These are phyloP conservation scores for Popillia japonica DNA, from an alignment of 1,140 invertebrate species.

Conservation along the genomic window DNA sequence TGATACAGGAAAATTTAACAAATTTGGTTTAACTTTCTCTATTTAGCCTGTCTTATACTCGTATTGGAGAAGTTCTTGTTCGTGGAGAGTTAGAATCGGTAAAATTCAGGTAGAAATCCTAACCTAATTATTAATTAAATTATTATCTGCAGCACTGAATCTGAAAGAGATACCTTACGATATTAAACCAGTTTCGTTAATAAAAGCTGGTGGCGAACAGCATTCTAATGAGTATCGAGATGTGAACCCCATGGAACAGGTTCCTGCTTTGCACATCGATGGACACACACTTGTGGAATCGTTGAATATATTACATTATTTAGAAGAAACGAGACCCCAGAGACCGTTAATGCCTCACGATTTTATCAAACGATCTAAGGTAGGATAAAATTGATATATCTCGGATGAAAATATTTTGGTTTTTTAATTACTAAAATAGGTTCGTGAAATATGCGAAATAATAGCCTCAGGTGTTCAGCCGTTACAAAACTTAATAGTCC, in stretches of 20 bases:
- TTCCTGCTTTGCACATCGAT: constrained; percentile 88
- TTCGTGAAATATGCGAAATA: too few relatives aligned
- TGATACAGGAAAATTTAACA: too few relatives aligned
- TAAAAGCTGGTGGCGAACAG: constrained; percentile 86
- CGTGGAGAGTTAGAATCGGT: constrained; percentile 90
- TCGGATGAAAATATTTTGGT: too few relatives aligned
- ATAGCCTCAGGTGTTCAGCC: too few relatives aligned
- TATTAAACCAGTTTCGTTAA: constrained; percentile 88
- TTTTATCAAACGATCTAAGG: constrained; percentile 84
- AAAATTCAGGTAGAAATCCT: constrained; percentile 51
- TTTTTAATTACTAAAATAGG: too few relatives aligned
- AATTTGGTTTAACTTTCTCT: constrained; percentile 16
- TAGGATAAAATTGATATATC: too few relatives aligned
- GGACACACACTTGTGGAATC: constrained; percentile 88
- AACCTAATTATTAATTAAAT: too few relatives aligned
- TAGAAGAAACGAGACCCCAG: constrained; percentile 91
- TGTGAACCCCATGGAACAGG: constrained; percentile 93
- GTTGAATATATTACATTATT: constrained; percentile 92
- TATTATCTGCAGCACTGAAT: constrained; percentile 70
- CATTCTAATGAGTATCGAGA: constrained; percentile 88
- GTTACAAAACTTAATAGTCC: too few relatives aligned
- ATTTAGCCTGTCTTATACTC: constrained; percentile 85
- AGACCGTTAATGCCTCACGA: constrained; percentile 86
- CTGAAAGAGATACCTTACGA: constrained; percentile 96
- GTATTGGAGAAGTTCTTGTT: constrained; percentile 91